Evolutionary conservation across 2,888 invertebrate genomes (phyloP), one percentile per base, ranked within the genome.

Genomic region (Suillia variegata): DNA sequence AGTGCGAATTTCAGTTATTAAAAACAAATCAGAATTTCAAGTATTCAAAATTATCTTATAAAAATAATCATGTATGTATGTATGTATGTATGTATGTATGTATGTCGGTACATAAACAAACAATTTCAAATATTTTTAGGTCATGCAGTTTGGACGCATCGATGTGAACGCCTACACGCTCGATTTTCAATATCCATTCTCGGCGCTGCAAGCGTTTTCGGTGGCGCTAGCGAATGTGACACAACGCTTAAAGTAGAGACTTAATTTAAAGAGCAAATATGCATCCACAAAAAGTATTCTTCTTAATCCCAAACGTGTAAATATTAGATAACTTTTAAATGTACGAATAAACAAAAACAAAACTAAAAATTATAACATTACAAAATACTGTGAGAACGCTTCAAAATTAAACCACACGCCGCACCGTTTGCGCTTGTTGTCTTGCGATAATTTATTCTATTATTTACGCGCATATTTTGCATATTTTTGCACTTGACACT

Each of bases 111-210:
- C n/a, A n/a, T n/a, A n/a, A n/a, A n/a, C n/a, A 26, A 26, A 5
- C 26, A 5, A 26, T 26, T 26, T 26, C 26, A 10, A 26, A 26
- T 26, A 26, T 38, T 79, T 80, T 2, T 82, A 98, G 96, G 98
- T 98, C 62, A 98, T 99, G 96, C 98, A 99, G 84, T 99, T 99
- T 83, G 98, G 98, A 12, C 88, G 98, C 62, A 98, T 99, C 73
- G 98, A 98, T 84, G 95, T 94, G 71, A 98, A 98, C 82, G 97
- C 98, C 48, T 99, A 98, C 85, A 98, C 99, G 0, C 84, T 99
- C 77, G 99, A 99, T 85, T 98, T 98, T 84, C 97, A 98, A 83
- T 95, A 97, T 83, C 99, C 99, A 26, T 98, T 99, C 85, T 95
- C 96, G 60, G 97, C 98, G 68, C 87, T 98, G 64, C 98, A 99